phyloP scores from a whole-genome alignment of 2,888 invertebrate genomes.

The Ichneumoninae sp. region DNA sequence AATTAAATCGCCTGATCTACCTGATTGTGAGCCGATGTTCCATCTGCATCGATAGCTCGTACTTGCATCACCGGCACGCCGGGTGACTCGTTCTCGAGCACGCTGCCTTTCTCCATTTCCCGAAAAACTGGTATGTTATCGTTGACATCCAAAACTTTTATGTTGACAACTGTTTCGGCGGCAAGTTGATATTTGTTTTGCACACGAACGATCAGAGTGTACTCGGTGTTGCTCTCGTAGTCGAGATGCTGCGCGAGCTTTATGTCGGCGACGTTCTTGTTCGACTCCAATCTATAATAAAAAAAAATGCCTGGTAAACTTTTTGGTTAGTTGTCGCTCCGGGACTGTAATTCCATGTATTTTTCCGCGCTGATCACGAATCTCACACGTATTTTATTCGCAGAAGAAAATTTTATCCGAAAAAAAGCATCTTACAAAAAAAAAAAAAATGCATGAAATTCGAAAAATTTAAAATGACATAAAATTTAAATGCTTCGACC shows the following conservation, averaged over 20 bases:
- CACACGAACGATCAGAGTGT: conserved; percentile 92
- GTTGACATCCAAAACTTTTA: conserved; percentile 94
- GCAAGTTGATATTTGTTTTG: conserved; percentile 92
- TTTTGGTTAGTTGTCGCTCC: no score
- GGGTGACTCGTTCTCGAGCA: conserved; percentile 92
- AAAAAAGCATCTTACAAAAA: no score
- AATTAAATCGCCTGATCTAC: conserved; percentile 74
- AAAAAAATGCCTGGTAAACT: conserved; percentile 3
- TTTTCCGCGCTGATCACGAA: no score
- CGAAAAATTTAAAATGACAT: no score
- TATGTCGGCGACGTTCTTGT: conserved; percentile 90
- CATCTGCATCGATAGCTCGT: conserved; percentile 94
- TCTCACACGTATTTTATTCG: no score
- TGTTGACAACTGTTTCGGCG: conserved; percentile 91
- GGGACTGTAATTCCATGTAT: no score
- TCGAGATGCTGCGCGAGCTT: conserved; percentile 92
- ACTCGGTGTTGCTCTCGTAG: conserved; percentile 93
- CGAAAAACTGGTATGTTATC: conserved; percentile 95
- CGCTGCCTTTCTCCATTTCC: conserved; percentile 92
- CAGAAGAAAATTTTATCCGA: no score
- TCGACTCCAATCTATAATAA: conserved; percentile 85
- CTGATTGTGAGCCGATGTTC: conserved; percentile 92
- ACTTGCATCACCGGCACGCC: conserved; percentile 95
- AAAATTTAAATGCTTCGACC: no score
- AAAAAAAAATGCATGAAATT: no score